A percentile compares a stretch with the other conserved stretches of the same genome.
phyloP scores from a whole-genome alignment of 2,888 invertebrate species.

The Busseola fusca region DNA sequence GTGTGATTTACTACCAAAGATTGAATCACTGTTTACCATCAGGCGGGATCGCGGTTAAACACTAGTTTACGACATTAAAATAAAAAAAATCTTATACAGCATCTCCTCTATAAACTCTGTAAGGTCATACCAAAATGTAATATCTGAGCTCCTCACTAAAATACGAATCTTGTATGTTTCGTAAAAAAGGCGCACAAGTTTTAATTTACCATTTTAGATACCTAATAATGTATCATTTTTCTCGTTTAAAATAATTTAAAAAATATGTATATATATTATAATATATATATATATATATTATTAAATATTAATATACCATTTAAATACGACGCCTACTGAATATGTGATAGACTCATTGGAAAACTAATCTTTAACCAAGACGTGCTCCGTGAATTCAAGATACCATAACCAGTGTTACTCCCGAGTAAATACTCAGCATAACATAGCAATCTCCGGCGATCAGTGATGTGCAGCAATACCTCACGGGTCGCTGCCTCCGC shows the following conservation, averaged over 20 bases:
- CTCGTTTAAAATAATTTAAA: neutral
- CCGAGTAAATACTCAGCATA: neutral
- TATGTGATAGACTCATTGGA: neutral
- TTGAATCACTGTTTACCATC: no score
- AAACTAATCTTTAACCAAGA: neutral
- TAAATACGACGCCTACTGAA: neutral
- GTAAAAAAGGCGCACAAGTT: neutral
- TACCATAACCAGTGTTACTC: neutral
- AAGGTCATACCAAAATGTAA: neutral
- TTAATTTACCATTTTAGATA: neutral
- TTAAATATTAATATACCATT: neutral
- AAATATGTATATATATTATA: no score
- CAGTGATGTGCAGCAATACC: constrained; percentile 1
- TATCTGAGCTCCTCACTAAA: neutral
- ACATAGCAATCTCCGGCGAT: neutral
- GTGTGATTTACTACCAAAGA: no score
- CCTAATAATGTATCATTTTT: neutral
- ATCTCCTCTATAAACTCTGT: neutral
- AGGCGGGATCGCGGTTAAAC: no score
- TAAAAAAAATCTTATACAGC: neutral
- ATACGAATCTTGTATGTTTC: neutral
- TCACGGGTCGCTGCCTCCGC: constrained; percentile 22
- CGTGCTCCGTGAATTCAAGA: neutral
- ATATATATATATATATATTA: no score
- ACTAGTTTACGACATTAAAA: no score